Conservation (phyloP, 2,113 vertebrate genomes). For the Bettongia penicillata region DNA sequence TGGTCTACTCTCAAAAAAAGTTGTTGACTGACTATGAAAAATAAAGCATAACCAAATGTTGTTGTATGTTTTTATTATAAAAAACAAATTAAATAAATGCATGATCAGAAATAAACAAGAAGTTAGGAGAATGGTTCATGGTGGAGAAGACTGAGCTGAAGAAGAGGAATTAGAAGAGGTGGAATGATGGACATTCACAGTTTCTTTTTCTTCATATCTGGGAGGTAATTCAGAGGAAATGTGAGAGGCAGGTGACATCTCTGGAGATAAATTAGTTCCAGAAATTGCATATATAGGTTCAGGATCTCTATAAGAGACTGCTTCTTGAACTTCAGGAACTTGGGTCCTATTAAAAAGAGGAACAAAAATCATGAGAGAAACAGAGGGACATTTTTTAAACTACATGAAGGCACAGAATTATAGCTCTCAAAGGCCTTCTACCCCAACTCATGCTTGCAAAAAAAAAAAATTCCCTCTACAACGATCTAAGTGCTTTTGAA, state of each 20-base stretch:
- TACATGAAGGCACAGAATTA: not conserved
- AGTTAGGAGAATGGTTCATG: conserved; percentile 69
- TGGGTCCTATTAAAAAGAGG: conserved; percentile 73
- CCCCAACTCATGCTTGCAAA: not conserved
- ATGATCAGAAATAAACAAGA: conserved; percentile 41
- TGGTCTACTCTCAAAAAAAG: not conserved
- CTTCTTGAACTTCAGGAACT: conserved; percentile 58
- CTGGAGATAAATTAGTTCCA: conserved; percentile 69
- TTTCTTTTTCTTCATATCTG: conserved; percentile 83
- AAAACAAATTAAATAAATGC: conserved; percentile 77
- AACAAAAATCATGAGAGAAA: not conserved
- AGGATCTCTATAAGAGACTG: conserved; percentile 59
- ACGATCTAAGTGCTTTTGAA: not conserved
- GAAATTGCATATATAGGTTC: conserved; percentile 81
- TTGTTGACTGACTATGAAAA: not conserved
- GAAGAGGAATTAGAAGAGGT: not conserved
- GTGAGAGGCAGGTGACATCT: conserved; percentile 43
- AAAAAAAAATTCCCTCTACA: not conserved
- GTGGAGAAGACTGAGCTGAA: conserved; percentile 52
- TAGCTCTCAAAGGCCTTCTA: not conserved
- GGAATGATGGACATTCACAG: conserved; percentile 57
- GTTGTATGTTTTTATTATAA: conserved; percentile 79
- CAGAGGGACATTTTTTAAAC: not conserved
- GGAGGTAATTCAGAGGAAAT: conserved; percentile 80
- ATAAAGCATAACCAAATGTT: not conserved